These are phyloP conservation scores for Parnassius mnemosyne DNA, from an alignment of 2,888 invertebrate species.

Conservation along the genomic window DNA sequence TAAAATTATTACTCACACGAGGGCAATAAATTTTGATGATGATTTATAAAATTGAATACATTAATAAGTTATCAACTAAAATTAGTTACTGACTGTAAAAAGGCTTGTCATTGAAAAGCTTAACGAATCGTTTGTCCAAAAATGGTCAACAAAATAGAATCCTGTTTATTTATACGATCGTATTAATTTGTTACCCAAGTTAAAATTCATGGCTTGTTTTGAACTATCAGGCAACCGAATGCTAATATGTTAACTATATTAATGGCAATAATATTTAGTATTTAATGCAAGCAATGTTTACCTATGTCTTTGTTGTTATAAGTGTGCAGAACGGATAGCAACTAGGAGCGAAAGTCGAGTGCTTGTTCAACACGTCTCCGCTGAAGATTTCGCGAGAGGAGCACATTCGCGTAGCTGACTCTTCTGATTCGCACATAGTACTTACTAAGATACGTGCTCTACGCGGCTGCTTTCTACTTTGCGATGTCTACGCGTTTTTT, in stretches of 20 bases:
- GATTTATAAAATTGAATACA: too few species aligned
- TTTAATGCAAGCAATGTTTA: slow-evolving; percentile 33
- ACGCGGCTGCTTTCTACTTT: slow-evolving; percentile 12
- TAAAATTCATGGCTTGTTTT: not conserved
- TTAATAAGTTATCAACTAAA: too few species aligned
- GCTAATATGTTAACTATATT: slow-evolving; percentile 1
- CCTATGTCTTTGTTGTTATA: slow-evolving; percentile 26
- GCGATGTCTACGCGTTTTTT: slow-evolving; percentile 23
- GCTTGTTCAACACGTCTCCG: slow-evolving; percentile 73
- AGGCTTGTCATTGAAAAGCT: too few species aligned
- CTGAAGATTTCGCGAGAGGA: slow-evolving; percentile 49
- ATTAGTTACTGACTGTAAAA: too few species aligned
- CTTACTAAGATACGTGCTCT: slow-evolving; percentile 21
- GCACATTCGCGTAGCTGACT: slow-evolving; percentile 26
- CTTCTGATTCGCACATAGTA: slow-evolving; percentile 21
- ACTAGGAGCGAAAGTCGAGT: slow-evolving; percentile 58
- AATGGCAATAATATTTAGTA: not conserved
- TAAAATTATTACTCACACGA: too few species aligned
- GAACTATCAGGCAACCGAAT: not conserved
- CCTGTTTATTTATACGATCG: not conserved
- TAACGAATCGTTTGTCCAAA: slow-evolving; percentile 30
- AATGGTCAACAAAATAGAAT: not conserved
- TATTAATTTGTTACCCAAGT: not conserved
- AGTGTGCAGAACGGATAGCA: slow-evolving; percentile 49
- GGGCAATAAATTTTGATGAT: too few species aligned